Evolutionary conservation across 2,113 vertebrate species (phyloP), one percentile per base, ranked within the genome.

Genomic region (Trochalopteron elliotii): DNA sequence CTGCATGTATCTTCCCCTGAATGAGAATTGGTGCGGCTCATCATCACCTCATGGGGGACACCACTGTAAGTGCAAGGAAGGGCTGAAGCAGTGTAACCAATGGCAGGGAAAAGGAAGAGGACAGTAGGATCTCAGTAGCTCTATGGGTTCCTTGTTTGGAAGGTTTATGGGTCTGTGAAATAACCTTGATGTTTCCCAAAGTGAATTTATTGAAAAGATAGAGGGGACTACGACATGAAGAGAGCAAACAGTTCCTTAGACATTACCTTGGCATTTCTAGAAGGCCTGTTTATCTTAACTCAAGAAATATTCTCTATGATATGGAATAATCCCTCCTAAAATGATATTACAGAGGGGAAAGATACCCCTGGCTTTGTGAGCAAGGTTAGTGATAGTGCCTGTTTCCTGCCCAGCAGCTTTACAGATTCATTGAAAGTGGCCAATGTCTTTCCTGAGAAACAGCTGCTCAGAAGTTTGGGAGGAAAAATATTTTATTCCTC

Each of bases 391-490:
- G 44, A 60, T 59, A 30, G 31, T 19, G 1, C 70, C 30, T 83
- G 2, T 18, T 63, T 94, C 76, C 71, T 76, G 59, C 60, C 44
- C 63, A 67, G 53, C 80, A 59, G 55, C 53, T 85, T 7, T 86
- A 40, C 45, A 64, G 56, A 77, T 74, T 61, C 23, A 10, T 10
- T 96, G 75, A 74, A 94, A 95, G 42, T 89, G 64, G 61, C 71
- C 50, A 53, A 5, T 72, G 50, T 83, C 89, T 89, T 96, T 75
- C 68, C 81, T 93, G 81, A 97, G 96, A 96, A 96, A 94, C 95
- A 97, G 88, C 93, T 96, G 95, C 81, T 87, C 63, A 92, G 86
- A 95, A 88, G 77, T 92, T 84, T 89, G 64, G 83, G 92, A 93
- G 86, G 69, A 83, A 90, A 83, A 81, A 90, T 89, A 85, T 70